Evolutionary conservation across 2,888 invertebrate species (phyloP), one percentile per base, ranked within the genome.

Genomic region (Thyatira batis): DNA sequence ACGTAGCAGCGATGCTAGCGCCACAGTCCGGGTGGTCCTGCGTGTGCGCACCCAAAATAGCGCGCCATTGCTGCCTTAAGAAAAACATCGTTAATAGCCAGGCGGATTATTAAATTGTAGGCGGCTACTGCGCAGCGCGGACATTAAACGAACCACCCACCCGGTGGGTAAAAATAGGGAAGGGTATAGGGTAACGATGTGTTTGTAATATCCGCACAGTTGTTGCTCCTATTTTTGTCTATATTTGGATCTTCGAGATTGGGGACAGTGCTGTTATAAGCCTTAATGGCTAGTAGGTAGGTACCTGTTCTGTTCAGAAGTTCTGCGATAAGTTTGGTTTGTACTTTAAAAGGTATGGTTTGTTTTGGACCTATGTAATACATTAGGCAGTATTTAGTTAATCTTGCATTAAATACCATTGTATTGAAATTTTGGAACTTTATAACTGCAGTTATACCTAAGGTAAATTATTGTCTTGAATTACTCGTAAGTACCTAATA

Each of bases 1-100:
- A 23, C 28, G 46, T 21, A 46, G 28, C 27, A 20, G 51, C 33
- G 50, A 54, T 67, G 62, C 67, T 76, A 82, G 82, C 83, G 80
- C 80, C 78, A 63, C 69, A 64, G 65, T 76, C 73, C 81, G 87
- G 90, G 90, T 90, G 90, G 91, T 89, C 90, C 52, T 71, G 81
- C 83, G 80, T 78, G 54, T 61, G 73, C 78, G 76, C 78, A 78
- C 80, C 88, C 75, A 67, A 89, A 91, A 91, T 91, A 90, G 80
- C 82, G 73, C 68, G 66, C 76, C 71, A 78, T 76, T 70, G 75
- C 79, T 74, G 82, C 79, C 81, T 80, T 82, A 89, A 86, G 88
- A 87, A 90, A 89, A 91, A 89, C 90, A 87, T 87, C 84, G 87
- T 90, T 88, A 86, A 88, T 83, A 82, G 81, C 68, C 74, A 66